Evolutionary conservation across 1,140 invertebrate genomes (phyloP), one percentile per base, ranked within the genome.

Genomic region (Calephelis nemesis): DNA sequence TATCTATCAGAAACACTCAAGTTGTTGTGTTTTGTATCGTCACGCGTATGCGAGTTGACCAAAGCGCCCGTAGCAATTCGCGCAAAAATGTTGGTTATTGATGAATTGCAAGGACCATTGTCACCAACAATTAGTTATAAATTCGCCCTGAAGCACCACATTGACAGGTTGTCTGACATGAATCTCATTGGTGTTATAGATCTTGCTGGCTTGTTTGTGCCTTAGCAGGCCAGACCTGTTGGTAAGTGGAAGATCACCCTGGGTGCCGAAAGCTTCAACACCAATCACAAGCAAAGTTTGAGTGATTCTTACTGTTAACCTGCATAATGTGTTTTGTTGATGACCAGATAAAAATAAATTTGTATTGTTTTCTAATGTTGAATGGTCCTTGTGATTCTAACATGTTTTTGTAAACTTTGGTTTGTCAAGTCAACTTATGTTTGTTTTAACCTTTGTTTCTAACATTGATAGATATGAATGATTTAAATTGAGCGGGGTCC

Each of bases 171-270:
- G 71, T 82, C 83, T 89, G 75, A 88, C 76, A 84, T 84, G 78
- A 82, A 88, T 88, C 81, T 90, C 82, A 75, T 90, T 90, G 85
- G 83, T 91, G 93, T 93, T 94, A 89, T 94, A 94, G 93, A 94
- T 94, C 92, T 93, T 94, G 93, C 93, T 94, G 93, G 93, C 93
- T 94, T 94, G 93, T 93, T 93, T 94, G 93, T 94, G 93, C 93
- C 93, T 94, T 93, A 92, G 92, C 90, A 94, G 93, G 93, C 93
- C 93, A 94, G 93, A 94, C 93, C 93, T 94, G 91, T 93, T 94
- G 93, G 93, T 94, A 94, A 94, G 93, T 94, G 70, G 84, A 90
- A 87, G 84, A 85, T 72, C 73, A 77, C 78, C 82, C 68, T 77
- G 79, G 82, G 80, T 84, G 88, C 86, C 71, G 75, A 81, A 77